These are phyloP conservation scores for Didymodactylos carnosus DNA, from an alignment of 2,888 invertebrate genomes.

Conservation along the genomic window DNA sequence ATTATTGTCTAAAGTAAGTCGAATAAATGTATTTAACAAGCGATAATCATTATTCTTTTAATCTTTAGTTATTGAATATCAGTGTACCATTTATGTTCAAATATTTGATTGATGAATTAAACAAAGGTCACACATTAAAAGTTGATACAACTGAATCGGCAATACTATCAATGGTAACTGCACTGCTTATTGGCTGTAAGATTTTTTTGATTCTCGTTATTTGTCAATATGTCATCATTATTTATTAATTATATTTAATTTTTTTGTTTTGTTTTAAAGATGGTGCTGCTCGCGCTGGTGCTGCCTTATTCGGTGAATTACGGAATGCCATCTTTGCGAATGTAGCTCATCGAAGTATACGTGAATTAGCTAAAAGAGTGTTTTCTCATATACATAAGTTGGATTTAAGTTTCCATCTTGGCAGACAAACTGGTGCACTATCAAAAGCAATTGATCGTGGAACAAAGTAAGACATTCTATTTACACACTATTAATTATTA, in stretches of 20 bases:
- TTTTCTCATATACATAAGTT: constrained; percentile 83
- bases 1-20: constrained; percentile 36
- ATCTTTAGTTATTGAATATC: constrained; percentile 55
- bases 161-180: constrained; percentile 50
- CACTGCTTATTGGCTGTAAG: constrained; percentile 66
- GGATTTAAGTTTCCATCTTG: constrained; percentile 77
- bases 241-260: not conserved
- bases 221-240: too few species aligned
- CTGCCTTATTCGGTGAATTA: constrained; percentile 80
- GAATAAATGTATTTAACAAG: not conserved
- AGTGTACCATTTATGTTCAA: constrained; percentile 87
- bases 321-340: constrained; percentile 90
- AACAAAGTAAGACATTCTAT: constrained; percentile 23
- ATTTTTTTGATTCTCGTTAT: constrained; percentile 29
- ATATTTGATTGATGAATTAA: constrained; percentile 68
- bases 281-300: constrained; percentile 70
- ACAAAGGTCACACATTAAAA: constrained; percentile 44
- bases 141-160: not conserved
- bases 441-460: constrained; percentile 54
- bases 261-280: constrained; percentile 45
- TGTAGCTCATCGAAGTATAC: constrained; percentile 88
- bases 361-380: constrained; percentile 76
- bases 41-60: not conserved
- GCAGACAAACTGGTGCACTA: constrained; percentile 76
- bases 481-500: not conserved